Evolutionary conservation across 2,113 vertebrate genomes (phyloP), one percentile per base, ranked within the genome.

Genomic region (Grallaria varia): DNA sequence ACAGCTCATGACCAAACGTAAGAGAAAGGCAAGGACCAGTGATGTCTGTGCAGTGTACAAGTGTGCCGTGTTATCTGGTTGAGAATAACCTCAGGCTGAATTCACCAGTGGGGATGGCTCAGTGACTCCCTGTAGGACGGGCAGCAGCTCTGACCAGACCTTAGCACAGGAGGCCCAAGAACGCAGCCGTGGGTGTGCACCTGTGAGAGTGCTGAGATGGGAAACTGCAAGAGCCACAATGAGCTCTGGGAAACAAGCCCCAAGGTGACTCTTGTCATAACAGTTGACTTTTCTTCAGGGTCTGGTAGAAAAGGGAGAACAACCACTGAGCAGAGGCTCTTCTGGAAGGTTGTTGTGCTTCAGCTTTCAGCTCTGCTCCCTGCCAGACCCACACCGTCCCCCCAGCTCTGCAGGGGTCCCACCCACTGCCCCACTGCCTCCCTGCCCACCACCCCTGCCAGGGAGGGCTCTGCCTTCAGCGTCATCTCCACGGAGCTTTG

Each of bases 161-260:
- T 49, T 6, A 11, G 50, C 53, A 68, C 39, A 52, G 62, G 18
- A 42, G 49, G 18, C 25, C 30, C 62, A 72, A 44, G 81, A 68
- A 42, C 1, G 4, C 55, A 39, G 50, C 6, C 0, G 5, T 3
- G 20, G 7, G 13, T 33, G 40, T 30, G 31, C 15, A 24, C 5
- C 9, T 18, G 12, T 2, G 28, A 14, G 2, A 2, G 10, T 30
- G 52, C 6, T 33, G 64, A 5, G 25, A 31, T 35, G 18, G 28
- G 30, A 59, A 49, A 53, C 21, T 15, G 4, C 5, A 66, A 79
- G 23, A 37, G 7, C 47, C 28, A 3, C 0, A 4, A 40, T 14
- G 62, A 58, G 47, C n/a, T 58, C 27, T 55, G 14, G 30, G 37
- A 63, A 89, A 8, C 15, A 42, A 78, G 14, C 4, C 23, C 23